Evolutionary conservation across 2,888 invertebrate genomes (phyloP), one percentile per base, ranked within the genome.

Genomic region (Acanthosepion esculentum): DNA sequence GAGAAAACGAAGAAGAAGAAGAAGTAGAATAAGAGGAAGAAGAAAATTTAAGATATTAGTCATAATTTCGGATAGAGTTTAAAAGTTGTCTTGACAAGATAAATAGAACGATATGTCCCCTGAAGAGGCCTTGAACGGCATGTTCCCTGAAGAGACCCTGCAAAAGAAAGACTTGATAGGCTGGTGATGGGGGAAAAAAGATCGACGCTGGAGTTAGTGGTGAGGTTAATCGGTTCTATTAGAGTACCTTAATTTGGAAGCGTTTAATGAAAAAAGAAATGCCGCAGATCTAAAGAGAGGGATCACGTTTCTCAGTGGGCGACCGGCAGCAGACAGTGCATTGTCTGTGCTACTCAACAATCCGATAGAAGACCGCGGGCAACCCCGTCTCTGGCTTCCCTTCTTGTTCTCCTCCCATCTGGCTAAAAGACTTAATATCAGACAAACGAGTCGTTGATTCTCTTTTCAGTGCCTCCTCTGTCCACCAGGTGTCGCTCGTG

Each of bases 401-500:
- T n/a, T n/a, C n/a, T 78, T n/a, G n/a, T 78, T 78, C 78, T n/a
- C n/a, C n/a, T 15, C 78, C 33, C 12, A 78, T n/a, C 78, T n/a
- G 78, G 12, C 78, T n/a, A 78, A 33, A 78, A 78, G n/a, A 33
- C n/a, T n/a, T n/a, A 78, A 78, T 78, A 78, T 78, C 78, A 33
- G 78, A 15, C n/a, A 78, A 78, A 78, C n/a, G 78, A 78, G n/a
- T 15, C 78, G n/a, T 78, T 78, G n/a, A 33, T 78, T n/a, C 10
- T 78, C n/a, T 78, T 78, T 78, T 78, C 12, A 78, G 78, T 78
- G 33, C 78, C 78, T 78, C 78, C 78, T 78, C 78, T 78, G 4
- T 33, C 78, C 78, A 78, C 78, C 78, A 78, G 78, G 78, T 78
- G 78, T 78, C 78, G 78, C 78, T n/a, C 78, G 78, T 78, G 78